Conservation (phyloP, 2,888 invertebrate species). For the Tenodera sinensis region DNA sequence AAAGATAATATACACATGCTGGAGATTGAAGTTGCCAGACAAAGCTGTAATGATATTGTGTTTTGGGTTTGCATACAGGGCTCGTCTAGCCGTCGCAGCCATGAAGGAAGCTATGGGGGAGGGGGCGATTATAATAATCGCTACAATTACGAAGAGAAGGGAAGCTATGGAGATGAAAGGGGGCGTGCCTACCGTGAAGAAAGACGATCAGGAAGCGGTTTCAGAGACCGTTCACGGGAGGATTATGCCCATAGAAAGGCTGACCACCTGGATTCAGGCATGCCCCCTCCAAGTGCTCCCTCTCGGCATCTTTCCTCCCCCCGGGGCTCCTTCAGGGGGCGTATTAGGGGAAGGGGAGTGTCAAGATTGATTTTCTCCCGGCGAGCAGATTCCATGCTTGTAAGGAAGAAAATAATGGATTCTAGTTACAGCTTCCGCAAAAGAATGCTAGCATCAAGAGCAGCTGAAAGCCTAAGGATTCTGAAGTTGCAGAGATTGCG, state of each 20-base stretch:
- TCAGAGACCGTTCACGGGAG: slow-evolving; percentile 32
- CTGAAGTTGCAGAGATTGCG: slow-evolving; percentile 46
- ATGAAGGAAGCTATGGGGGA: slow-evolving; percentile 33
- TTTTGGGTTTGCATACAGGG: slow-evolving; percentile 32
- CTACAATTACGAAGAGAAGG: slow-evolving; percentile 34
- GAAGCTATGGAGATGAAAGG: slow-evolving; percentile 33
- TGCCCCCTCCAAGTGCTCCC: slow-evolving; percentile 28
- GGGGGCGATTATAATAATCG: slow-evolving; percentile 32
- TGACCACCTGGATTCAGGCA: slow-evolving; percentile 26
- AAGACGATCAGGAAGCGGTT: slow-evolving; percentile 30
- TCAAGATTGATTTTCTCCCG: slow-evolving; percentile 31
- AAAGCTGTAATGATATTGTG: slow-evolving; percentile 11
- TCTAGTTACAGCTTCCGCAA: slow-evolving; percentile 31
- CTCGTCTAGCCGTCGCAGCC: slow-evolving; percentile 34
- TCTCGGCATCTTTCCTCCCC: slow-evolving; percentile 29
- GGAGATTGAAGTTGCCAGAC: neutral
- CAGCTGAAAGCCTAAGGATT: slow-evolving; percentile 44
- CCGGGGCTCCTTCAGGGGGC: slow-evolving; percentile 33
- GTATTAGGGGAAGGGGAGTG: slow-evolving; percentile 30
- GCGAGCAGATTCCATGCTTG: slow-evolving; percentile 29
- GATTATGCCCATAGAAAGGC: slow-evolving; percentile 33
- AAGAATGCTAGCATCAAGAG: slow-evolving; percentile 30
- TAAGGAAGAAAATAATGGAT: slow-evolving; percentile 31
- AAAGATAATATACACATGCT: neutral
- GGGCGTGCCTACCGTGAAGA: slow-evolving; percentile 33